Evolutionary conservation across 64 coral and sea anemone genomes (phyloP).

Genomic region (Actinia equina): DNA sequence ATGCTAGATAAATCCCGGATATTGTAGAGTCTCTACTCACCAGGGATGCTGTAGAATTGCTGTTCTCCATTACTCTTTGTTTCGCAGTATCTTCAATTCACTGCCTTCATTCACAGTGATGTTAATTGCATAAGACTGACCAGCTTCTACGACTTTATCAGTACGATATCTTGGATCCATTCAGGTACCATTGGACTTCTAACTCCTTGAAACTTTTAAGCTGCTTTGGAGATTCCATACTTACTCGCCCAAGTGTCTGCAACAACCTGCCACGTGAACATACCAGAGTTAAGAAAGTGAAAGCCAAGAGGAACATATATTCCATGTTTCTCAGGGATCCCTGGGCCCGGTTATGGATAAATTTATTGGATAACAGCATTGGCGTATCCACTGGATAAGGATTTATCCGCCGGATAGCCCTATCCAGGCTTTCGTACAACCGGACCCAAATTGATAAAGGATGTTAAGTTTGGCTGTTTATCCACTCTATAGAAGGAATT

Average conservation of each 20-base stretch:
- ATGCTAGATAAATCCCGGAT: too few species aligned
- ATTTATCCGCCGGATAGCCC: too few species aligned
- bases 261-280: background rate
- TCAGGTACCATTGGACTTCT: conserved; percentile 1
- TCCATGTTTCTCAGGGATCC: too few species aligned
- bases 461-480: too few species aligned
- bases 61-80: background rate
- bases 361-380: too few species aligned
- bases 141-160: background rate
- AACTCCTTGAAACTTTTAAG: background rate
- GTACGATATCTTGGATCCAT: background rate
- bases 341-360: too few species aligned
- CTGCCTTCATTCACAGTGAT: background rate
- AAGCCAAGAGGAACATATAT: too few species aligned
- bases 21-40: background rate
- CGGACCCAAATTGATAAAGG: too few species aligned
- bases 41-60: background rate
- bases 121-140: background rate
- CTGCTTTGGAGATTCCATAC: conserved; percentile 6
- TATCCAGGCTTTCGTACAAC: too few species aligned
- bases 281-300: background rate
- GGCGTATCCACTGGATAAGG: too few species aligned
- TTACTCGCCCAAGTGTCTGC: conserved; percentile 1
- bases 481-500: too few species aligned
- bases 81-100: background rate